Evolutionary conservation across 2,113 vertebrate genomes (phyloP).

Genomic region (Eudyptes chrysolophus): DNA sequence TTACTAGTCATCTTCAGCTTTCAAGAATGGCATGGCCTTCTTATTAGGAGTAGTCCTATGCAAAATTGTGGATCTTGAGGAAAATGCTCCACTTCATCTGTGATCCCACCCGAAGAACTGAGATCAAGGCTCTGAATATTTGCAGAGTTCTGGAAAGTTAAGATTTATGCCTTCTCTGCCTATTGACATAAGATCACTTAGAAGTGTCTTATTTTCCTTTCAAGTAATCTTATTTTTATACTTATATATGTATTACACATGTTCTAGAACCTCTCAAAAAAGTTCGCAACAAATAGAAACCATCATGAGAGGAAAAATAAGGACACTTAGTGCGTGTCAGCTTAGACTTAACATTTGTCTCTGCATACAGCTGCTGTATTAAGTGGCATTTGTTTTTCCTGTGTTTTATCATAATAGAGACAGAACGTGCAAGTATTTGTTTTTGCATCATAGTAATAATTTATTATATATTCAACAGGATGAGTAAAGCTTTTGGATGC

Average conservation of each 20-base stretch:
- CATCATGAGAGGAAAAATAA: neutral
- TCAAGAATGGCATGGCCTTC: neutral
- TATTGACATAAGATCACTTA: neutral
- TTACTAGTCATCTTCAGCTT: neutral
- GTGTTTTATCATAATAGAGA: neutral
- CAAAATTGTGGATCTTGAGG: neutral
- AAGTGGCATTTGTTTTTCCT: constrained; percentile 15
- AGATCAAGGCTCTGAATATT: neutral
- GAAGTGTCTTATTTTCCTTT: neutral
- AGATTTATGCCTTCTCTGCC: neutral
- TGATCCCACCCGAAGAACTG: neutral
- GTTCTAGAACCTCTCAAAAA: neutral
- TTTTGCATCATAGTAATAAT: constrained; percentile 14
- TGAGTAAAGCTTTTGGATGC: neutral
- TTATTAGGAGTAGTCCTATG: neutral
- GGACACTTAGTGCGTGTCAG: neutral
- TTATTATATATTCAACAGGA: neutral
- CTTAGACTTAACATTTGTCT: neutral
- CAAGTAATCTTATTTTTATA: neutral
- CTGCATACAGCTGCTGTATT: neutral
- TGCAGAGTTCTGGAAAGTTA: neutral
- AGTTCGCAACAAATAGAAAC: neutral
- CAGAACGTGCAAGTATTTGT: constrained; percentile 4
- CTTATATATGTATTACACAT: neutral
- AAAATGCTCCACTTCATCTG: neutral